Evolutionary conservation across 2,113 vertebrate genomes (phyloP).

Genomic region (Ptilonorhynchus violaceus): DNA sequence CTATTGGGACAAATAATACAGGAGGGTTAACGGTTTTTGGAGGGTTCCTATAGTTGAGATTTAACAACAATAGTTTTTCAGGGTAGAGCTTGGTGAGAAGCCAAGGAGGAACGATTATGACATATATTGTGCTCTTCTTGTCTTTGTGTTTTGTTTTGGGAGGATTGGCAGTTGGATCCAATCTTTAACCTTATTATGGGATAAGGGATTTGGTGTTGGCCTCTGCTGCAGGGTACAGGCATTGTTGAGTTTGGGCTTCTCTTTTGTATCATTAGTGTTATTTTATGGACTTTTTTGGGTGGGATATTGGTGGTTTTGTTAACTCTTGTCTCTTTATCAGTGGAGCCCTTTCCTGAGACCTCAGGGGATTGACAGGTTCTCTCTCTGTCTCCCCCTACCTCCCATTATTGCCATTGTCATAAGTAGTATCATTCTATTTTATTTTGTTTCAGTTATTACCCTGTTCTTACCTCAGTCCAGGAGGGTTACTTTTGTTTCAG

Average conservation of each 20-base stretch:
- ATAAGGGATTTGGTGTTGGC: background rate
- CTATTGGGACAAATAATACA: background rate
- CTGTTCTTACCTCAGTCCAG: background rate
- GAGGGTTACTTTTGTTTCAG: background rate
- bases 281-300: background rate
- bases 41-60: background rate
- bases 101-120: background rate
- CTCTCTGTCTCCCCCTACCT: too few relatives aligned
- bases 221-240: background rate
- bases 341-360: background rate
- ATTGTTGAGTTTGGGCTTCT: background rate
- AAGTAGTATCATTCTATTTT: background rate
- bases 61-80: background rate
- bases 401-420: background rate
- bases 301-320: background rate
- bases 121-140: background rate
- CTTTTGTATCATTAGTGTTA: background rate
- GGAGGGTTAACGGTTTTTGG: background rate
- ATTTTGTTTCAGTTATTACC: background rate
- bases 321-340: background rate
- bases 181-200: background rate
- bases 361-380: background rate
- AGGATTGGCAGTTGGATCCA: background rate
- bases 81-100: background rate
- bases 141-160: background rate